Conservation (phyloP, 1,140 invertebrate genomes). For the Calephelis nemesis region DNA sequence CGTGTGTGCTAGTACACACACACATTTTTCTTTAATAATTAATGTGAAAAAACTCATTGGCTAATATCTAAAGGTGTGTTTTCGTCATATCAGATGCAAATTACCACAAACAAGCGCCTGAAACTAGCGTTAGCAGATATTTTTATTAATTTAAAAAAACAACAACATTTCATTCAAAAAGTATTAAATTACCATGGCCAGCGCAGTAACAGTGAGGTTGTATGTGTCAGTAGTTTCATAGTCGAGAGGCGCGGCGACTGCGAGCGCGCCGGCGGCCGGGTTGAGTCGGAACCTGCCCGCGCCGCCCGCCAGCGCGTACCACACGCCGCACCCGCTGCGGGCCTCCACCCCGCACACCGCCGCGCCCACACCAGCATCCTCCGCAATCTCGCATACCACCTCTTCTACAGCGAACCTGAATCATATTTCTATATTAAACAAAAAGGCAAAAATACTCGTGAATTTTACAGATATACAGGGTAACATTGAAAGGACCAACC, state of each 20-base stretch:
- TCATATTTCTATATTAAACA: slow-evolving; percentile 55
- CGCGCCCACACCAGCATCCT: slow-evolving; percentile 89
- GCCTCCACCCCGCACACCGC: slow-evolving; percentile 89
- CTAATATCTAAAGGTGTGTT: too few relatives aligned
- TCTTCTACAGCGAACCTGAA: slow-evolving; percentile 21
- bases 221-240: slow-evolving; percentile 88
- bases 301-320: slow-evolving; percentile 90
- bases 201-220: slow-evolving; percentile 90
- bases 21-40: too few relatives aligned
- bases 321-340: slow-evolving; percentile 87
- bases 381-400: slow-evolving; percentile 87
- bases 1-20: too few relatives aligned
- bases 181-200: slow-evolving; percentile 86
- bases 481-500: too few relatives aligned
- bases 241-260: slow-evolving; percentile 86
- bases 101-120: too few relatives aligned
- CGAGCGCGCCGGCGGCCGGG: slow-evolving; percentile 90
- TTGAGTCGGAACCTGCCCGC: slow-evolving; percentile 89
- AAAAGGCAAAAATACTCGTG: too few relatives aligned
- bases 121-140: too few relatives aligned
- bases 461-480: too few relatives aligned
- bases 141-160: too few relatives aligned
- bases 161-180: too few relatives aligned
- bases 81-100: too few relatives aligned
- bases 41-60: too few relatives aligned